Evolutionary conservation across 2,888 invertebrate species (phyloP).

Genomic region (Trachelus troglodyta): DNA sequence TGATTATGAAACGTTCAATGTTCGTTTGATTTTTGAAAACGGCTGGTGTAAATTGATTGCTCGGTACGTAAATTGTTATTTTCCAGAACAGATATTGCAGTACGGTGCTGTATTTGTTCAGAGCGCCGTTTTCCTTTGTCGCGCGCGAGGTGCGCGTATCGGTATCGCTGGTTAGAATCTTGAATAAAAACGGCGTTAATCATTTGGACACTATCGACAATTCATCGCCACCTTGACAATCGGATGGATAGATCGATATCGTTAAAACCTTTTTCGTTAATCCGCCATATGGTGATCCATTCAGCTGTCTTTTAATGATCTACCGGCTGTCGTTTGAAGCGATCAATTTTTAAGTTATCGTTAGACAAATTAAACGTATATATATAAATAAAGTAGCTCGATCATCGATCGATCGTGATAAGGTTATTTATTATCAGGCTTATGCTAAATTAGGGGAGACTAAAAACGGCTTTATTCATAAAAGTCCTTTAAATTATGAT

Average conservation of each 20-base stretch:
- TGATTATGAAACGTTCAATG: no score
- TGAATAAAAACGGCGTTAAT: not conserved
- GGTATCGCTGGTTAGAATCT: not conserved
- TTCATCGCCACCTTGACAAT: not conserved
- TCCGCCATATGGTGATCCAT: not conserved
- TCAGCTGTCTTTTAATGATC: not conserved
- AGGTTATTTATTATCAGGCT: not conserved
- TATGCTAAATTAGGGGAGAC: not conserved
- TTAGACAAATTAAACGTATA: not conserved
- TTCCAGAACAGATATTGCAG: no score
- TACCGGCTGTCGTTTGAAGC: not conserved
- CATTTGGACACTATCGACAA: not conserved
- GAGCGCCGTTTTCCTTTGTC: no score
- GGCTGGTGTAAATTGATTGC: no score
- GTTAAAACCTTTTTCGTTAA: not conserved
- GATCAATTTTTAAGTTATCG: not conserved
- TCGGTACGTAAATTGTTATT: no score
- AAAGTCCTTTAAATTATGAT: not conserved
- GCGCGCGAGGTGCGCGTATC: no score
- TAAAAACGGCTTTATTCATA: not conserved
- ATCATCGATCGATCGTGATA: not conserved
- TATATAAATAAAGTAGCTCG: not conserved
- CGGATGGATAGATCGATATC: not conserved
- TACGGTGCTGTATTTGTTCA: no score
- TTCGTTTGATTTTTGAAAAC: no score